phyloP scores from a whole-genome alignment of 2,888 invertebrate genomes.

The Hyppa rectilinea region DNA sequence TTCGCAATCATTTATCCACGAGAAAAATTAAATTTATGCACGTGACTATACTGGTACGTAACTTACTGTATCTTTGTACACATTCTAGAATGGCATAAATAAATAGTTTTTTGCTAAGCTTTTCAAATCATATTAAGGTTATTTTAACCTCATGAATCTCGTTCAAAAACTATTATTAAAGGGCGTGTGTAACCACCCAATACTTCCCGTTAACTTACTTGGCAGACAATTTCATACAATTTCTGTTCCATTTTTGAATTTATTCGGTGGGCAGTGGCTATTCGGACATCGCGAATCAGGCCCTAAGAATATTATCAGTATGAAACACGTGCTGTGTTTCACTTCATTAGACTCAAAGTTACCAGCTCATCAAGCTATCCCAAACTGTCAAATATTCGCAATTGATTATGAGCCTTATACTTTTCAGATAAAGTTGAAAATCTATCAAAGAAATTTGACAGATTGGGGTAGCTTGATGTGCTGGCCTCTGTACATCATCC shows the following conservation, averaged over 20 bases:
- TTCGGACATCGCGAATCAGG: conserved; percentile 21
- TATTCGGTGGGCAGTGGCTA: conserved; percentile 6
- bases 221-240: conserved; percentile 2
- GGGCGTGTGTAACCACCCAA: background rate
- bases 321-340: background rate
- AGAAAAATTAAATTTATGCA: background rate
- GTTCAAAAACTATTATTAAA: background rate
- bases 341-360: background rate
- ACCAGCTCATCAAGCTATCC: too few relatives aligned
- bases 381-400: too few relatives aligned
- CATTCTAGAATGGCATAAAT: conserved; percentile 13
- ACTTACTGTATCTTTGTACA: conserved; percentile 16
- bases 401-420: too few relatives aligned
- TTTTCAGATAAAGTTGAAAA: too few relatives aligned
- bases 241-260: conserved; percentile 20
- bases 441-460: too few relatives aligned
- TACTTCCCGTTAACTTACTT: conserved; percentile 21
- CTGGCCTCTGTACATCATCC: too few relatives aligned
- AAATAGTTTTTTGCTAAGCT: background rate
- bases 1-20: background rate
- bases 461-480: too few relatives aligned
- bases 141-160: background rate
- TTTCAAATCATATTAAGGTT: background rate
- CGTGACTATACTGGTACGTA: background rate
- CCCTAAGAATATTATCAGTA: conserved; percentile 25